These are phyloP conservation scores for Falco berigora DNA, from an alignment of 2,797 vertebrate species.

Conservation along the genomic window DNA sequence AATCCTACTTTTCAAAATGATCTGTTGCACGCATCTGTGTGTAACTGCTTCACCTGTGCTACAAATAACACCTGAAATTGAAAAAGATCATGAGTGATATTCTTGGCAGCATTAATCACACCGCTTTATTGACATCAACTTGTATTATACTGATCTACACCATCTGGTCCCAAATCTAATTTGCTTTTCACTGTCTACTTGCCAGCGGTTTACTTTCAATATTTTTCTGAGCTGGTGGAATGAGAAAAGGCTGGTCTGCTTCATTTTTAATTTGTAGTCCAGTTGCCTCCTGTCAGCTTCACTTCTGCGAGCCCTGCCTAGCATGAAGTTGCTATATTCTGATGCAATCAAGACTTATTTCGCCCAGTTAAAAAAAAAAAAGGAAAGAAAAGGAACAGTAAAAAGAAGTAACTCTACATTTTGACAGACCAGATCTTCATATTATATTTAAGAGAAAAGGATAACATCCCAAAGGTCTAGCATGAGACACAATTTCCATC, in stretches of 20 bases:
- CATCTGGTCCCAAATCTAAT: constrained; percentile 63
- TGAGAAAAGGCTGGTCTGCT: constrained; percentile 48
- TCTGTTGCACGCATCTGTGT: background rate
- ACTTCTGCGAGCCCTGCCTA: background rate
- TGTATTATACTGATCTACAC: constrained; percentile 60
- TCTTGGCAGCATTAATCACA: constrained; percentile 55
- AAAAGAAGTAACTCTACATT: background rate
- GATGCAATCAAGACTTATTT: background rate
- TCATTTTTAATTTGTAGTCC: constrained; percentile 52
- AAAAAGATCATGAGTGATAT: constrained; percentile 17
- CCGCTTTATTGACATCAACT: constrained; percentile 54
- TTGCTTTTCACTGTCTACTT: constrained; percentile 54
- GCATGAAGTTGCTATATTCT: background rate
- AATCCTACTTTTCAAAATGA: background rate
- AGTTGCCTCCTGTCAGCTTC: constrained; percentile 26
- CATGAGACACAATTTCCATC: background rate
- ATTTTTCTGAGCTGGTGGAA: constrained; percentile 47
- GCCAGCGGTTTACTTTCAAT: constrained; percentile 42
- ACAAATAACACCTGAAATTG: constrained; percentile 55
- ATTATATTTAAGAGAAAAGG: background rate
- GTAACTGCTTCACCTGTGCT: constrained; percentile 41
- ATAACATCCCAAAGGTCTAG: background rate
- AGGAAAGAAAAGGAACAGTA: background rate
- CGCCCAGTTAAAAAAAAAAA: background rate
- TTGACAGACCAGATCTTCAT: background rate